Evolutionary conservation across 2,888 invertebrate genomes (phyloP).

Genomic region (Napeogenes sylphis): DNA sequence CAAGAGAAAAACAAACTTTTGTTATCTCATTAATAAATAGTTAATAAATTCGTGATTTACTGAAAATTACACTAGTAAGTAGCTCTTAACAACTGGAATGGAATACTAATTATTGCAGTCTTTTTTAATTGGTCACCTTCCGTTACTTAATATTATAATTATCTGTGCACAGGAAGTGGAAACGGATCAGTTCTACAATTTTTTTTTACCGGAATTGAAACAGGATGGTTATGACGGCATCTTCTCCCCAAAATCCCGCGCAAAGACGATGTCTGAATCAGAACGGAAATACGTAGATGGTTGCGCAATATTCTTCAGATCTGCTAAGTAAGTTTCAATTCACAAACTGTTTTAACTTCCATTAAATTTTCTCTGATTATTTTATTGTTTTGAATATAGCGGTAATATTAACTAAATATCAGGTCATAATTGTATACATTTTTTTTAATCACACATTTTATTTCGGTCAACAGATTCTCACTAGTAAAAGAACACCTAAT

Average conservation of each 20-base stretch:
- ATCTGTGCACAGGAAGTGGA: constrained; percentile 90
- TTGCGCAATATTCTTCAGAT: constrained; percentile 98
- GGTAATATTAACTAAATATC: too few relatives aligned
- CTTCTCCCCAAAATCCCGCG: constrained; percentile 98
- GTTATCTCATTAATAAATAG: neutral
- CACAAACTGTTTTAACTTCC: neutral
- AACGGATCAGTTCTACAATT: constrained; percentile 98
- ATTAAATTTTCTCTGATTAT: neutral
- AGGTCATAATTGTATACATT: too few relatives aligned
- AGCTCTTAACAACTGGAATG: too few relatives aligned
- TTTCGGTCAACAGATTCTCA: constrained; percentile 84
- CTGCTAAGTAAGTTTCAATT: constrained; percentile 84
- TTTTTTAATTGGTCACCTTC: too few relatives aligned
- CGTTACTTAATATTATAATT: neutral
- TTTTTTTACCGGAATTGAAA: constrained; percentile 96
- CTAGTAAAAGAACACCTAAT: constrained; percentile 97
- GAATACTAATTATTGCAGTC: too few relatives aligned
- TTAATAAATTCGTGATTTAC: neutral
- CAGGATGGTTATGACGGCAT: constrained; percentile 95
- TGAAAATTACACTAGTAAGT: too few relatives aligned
- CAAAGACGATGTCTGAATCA: constrained; percentile 98
- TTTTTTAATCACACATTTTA: neutral
- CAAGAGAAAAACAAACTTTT: neutral
- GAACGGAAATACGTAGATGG: constrained; percentile 99
- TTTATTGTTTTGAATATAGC: neutral